A percentile compares a stretch with the other conserved stretches of the same genome.
Conservation (phyloP, 2,888 invertebrate species). For the Nomada ferruginata region DNA sequence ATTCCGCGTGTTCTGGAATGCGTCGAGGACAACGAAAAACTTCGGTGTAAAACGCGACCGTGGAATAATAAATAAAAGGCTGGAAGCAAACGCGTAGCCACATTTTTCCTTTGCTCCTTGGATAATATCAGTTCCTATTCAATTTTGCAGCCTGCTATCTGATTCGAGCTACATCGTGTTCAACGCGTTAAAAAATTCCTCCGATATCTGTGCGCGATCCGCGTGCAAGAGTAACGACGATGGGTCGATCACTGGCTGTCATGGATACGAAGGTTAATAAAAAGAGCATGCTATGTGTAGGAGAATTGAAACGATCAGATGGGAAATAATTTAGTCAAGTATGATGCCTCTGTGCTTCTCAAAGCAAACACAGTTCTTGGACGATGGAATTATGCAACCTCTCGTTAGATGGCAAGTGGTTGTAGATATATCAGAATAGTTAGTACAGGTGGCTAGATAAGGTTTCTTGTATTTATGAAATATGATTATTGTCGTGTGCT, state of each 20-base stretch:
- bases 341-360: neutral
- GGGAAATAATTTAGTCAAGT: neutral
- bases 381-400: too few relatives aligned
- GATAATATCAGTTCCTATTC: too few relatives aligned
- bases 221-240: neutral
- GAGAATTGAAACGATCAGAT: neutral
- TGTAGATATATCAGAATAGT: too few relatives aligned
- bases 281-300: neutral
- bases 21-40: neutral
- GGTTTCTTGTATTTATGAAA: too few relatives aligned
- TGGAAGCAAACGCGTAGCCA: too few relatives aligned
- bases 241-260: neutral
- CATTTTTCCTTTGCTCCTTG: too few relatives aligned
- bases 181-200: neutral
- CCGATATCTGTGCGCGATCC: too few relatives aligned
- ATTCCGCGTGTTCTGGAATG: neutral
- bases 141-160: too few relatives aligned
- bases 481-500: too few relatives aligned
- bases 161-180: neutral
- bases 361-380: too few relatives aligned
- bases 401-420: too few relatives aligned
- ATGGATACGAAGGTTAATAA: neutral
- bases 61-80: neutral
- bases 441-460: too few relatives aligned
- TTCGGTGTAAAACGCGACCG: neutral